Base-by-base conservation (phyloP, 2,888 invertebrate species). In the Polydrusus tereticollis region DNA sequence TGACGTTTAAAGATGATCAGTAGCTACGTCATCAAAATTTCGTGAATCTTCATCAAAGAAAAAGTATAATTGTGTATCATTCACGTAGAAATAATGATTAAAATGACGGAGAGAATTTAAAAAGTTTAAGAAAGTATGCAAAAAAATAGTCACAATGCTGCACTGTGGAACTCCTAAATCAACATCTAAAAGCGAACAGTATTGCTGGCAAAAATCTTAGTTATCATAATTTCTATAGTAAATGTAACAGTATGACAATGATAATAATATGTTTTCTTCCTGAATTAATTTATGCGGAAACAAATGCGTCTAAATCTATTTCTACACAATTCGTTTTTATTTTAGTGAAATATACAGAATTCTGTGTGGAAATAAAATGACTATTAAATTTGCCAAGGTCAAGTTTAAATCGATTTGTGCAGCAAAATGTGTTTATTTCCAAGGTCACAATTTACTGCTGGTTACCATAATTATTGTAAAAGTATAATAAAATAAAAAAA, bases 401-500 rank as follows among this genome's bases (percentile, higher is more conserved):
- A 73, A 73, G 73, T 73, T 73, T 73, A 69, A 69, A 73, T 66
- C 73, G 58, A 73, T 73, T 73, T 73, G 73, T 73, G 70, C 70
- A 70, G 64, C 63, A 70, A 73, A 70, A 70, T 73, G 66, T 69
- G 70, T 63, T 73, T 73, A 73, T 73, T 73, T 63, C 66, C 73
- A 73, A 73, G 73, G 73, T 73, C 62, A 67, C 69, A 55, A 66
- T 50, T 70, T 65, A 59, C 47, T 64, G 68, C 50, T 58, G 67
- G 67, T 52, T 64, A 33, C 50, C 21, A 69, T 69, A 69, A 73
- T 73, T 69, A 63, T 69, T 64, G 62, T 73, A 73, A 73, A 73
- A 73, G 73, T 69, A 73, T 52, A 58, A 68, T 64, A 69, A 72
- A 72, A 52, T 38, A 23, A 26, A 68, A 68, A 72, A 72, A 60